phyloP scores from a whole-genome alignment of 1,140 invertebrate species.

The Cherax destructor region DNA sequence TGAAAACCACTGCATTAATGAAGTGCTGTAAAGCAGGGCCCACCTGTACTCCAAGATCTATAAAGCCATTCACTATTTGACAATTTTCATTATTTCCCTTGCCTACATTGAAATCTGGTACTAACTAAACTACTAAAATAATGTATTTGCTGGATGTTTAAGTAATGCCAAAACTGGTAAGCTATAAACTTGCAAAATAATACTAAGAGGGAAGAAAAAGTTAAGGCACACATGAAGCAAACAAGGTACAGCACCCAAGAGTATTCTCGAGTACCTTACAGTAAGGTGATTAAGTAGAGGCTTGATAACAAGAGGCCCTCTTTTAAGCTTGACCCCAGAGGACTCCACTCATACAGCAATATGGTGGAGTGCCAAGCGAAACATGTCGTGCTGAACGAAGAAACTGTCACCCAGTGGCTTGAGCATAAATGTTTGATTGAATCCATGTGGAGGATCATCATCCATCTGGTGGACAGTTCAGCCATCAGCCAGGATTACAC shows the following conservation, averaged over 20 bases:
- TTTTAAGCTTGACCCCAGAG: not conserved
- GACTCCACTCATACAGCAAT: constrained; percentile 63
- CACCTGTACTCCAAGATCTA: too few relatives aligned
- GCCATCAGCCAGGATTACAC: not conserved
- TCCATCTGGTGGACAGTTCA: constrained; percentile 82
- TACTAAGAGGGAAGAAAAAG: not conserved
- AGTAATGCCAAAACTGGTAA: not conserved
- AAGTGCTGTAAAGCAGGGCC: too few relatives aligned
- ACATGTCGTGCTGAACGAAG: constrained; percentile 93
- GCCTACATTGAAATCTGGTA: too few relatives aligned
- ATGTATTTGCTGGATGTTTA: not conserved
- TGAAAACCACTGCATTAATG: too few relatives aligned
- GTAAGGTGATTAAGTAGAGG: constrained; percentile 9
- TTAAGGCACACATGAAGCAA: not conserved
- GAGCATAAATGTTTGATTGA: constrained; percentile 93
- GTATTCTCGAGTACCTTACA: constrained; percentile 37
- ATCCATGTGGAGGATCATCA: constrained; percentile 92
- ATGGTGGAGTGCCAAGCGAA: constrained; percentile 90
- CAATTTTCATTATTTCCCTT: too few relatives aligned
- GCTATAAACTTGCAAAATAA: not conserved
- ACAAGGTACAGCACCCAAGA: not conserved
- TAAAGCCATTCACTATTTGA: too few relatives aligned
- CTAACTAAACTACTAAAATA: too few relatives aligned
- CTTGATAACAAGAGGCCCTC: not conserved
- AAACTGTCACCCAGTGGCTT: constrained; percentile 89